Base-by-base conservation (phyloP, 1,140 invertebrate genomes). In the Lethrus apterus region DNA sequence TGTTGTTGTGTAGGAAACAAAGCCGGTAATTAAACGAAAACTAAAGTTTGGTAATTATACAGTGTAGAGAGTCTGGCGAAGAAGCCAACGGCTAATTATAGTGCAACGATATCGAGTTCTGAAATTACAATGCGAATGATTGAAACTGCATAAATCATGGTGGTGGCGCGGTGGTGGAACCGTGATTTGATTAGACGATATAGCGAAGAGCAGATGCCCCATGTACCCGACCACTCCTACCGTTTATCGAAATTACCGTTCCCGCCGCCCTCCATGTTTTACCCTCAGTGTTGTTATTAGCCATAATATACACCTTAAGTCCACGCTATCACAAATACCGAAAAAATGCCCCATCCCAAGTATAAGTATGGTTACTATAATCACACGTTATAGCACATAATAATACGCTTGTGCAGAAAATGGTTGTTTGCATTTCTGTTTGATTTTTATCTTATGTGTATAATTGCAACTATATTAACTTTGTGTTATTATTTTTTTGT, bases 71-170 rank as follows among this genome's bases (percentile, higher is more conserved):
- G 35, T 38, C 18, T 23, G 35, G 10, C 9, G 18, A 21, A 21
- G 33, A 34, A 38, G 13, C 35, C 35, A 38, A 13, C 35, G 8
- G 19, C 14, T 38, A 38, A 38, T 38, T 38, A 38, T 38, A 38
- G 19, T 9, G 18, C 18, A 38, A 38, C 35, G 20, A 38, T 38
- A 38, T 38, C 35, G 35, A 38, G 35, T 20, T 21, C 35, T 38
- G 35, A 38, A 38, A 38, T 38, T 21, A 38, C 35, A 38, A 38
- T 38, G 35, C 35, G 35, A 38, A 38, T 38, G 35, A 38, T 38
- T 38, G 35, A 38, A 38, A 38, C 35, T 38, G 35, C 35, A 38
- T 38, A 38, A 38, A 38, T 38, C 35, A 38, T 38, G 10, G 24
- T 38, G 35, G 35, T 38, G n/a, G n/a, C 18, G 35, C 19, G n/a